Evolutionary conservation across 2,113 vertebrate genomes (phyloP), one percentile per base, ranked within the genome.

Genomic region (Larimichthys polyactis): DNA sequence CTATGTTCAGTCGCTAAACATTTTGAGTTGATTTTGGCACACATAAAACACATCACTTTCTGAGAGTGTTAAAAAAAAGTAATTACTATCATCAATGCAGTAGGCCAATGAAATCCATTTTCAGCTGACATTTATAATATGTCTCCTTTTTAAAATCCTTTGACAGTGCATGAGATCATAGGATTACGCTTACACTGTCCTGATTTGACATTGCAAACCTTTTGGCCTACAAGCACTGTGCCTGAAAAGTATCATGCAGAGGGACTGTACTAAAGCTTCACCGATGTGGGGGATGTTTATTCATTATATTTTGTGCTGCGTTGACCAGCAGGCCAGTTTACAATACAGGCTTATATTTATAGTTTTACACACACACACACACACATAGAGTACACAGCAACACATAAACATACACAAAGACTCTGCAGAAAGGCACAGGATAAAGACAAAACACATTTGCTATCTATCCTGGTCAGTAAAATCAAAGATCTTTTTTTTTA

Each of bases 401-500:
- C 22, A 52, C 44, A 65, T 10, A 16, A 9, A 64, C 27, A 48
- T 24, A 79, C 20, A 72, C 24, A 57, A 27, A 63, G 4, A 57
- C 36, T 22, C 49, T 57, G 49, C 58, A 2, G 0, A 20, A 24
- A 62, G 36, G 32, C 17, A 19, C 57, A n/a, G 48, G 14, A 22
- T 5, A 48, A 59, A 74, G 20, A 67, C 46, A 7, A 43, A 65
- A 20, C 4, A 48, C 1, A 10, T 22, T 60, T 54, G 15, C 32
- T 63, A 40, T 63, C 44, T 52, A 4, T 17, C 59, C 51, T 70
- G 67, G 55, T 51, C 57, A 64, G 40, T 48, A 27, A 70, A 27
- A 11, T 57, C 51, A 57, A 40, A 70, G 58, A 76, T 46, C 11
- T 40, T 74, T 51, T 48, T 48, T 68, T 51, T 59, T 55, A 52